Conservation (phyloP, 2,888 invertebrate genomes). For the Perithous albicinctus region DNA sequence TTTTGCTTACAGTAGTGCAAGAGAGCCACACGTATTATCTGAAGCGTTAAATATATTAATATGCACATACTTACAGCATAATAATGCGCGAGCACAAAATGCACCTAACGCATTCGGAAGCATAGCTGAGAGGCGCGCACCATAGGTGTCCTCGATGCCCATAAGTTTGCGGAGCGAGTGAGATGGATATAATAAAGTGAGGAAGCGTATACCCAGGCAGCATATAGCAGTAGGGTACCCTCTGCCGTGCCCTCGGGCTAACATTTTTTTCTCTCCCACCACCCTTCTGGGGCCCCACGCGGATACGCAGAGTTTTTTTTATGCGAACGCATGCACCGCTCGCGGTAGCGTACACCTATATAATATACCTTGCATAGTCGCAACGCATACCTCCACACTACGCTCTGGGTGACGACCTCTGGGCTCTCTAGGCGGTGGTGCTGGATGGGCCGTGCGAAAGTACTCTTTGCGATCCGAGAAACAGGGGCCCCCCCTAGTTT, state of each 20-base stretch:
- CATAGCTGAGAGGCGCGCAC: slow-evolving; percentile 14
- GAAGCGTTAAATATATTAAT: slow-evolving; percentile 59
- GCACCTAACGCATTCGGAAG: slow-evolving; percentile 47
- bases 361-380: slow-evolving; percentile 18
- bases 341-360: slow-evolving; percentile 47
- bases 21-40: slow-evolving; percentile 18
- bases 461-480: slow-evolving; percentile 66
- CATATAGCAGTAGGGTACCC: slow-evolving; percentile 41
- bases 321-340: slow-evolving; percentile 66
- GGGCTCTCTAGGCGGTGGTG: slow-evolving; percentile 56
- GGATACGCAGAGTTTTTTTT: slow-evolving; percentile 71
- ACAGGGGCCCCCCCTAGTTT: slow-evolving; percentile 47
- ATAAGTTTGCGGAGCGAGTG: slow-evolving; percentile 3
- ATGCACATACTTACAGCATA: slow-evolving; percentile 32
- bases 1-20: slow-evolving; percentile 1
- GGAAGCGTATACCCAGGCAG: slow-evolving; percentile 53
- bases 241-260: slow-evolving; percentile 57
- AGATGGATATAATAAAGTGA: slow-evolving; percentile 38
- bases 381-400: slow-evolving; percentile 53
- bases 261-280: slow-evolving; percentile 59
- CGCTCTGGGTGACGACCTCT: slow-evolving; percentile 65
- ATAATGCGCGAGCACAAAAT: slow-evolving; percentile 46
- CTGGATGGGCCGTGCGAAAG: slow-evolving; percentile 80
- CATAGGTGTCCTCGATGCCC: slow-evolving; percentile 27
- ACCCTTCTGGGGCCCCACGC: slow-evolving; percentile 68